Percentiles rank a stretch among this genome's conserved stretches.
Conservation (phyloP, 2,113 vertebrate genomes). For the Antigone vipio region DNA sequence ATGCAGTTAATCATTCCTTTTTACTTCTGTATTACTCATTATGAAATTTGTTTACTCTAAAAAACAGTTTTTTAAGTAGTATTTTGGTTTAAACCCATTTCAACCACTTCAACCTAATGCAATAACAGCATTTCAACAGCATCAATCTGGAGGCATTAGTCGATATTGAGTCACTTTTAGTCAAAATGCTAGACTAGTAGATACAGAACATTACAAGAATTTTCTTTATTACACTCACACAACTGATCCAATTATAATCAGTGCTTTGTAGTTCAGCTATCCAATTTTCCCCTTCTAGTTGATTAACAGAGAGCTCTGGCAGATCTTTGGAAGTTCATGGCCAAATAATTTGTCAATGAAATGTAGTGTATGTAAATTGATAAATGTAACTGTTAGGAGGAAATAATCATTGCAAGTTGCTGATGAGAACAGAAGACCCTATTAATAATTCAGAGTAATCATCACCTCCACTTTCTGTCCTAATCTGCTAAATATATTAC, state of each 20-base stretch:
- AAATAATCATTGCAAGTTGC: constrained; percentile 15
- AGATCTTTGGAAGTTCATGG: not conserved
- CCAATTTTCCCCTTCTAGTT: constrained; percentile 8
- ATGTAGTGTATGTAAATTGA: constrained; percentile 18
- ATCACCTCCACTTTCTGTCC: not conserved
- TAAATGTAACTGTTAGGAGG: constrained; percentile 8
- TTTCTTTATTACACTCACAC: not conserved
- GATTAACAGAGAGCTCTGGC: constrained; percentile 20
- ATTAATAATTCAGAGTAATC: constrained; percentile 20
- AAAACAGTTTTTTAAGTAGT: not conserved
- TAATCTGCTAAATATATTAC: not conserved
- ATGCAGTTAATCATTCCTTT: not conserved
- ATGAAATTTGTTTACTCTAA: not conserved
- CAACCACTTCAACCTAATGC: not conserved
- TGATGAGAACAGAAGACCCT: not conserved
- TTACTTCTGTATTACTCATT: not conserved
- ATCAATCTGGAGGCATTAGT: not conserved
- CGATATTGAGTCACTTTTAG: not conserved
- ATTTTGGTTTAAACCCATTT: not conserved
- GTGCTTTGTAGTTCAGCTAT: constrained; percentile 13
- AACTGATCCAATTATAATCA: not conserved
- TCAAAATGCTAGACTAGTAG: not conserved
- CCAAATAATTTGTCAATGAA: constrained; percentile 35
- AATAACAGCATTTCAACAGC: not conserved
- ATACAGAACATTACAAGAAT: not conserved